Base-by-base conservation (phyloP, 2,888 invertebrate genomes). In the Lycia hirtaria region DNA sequence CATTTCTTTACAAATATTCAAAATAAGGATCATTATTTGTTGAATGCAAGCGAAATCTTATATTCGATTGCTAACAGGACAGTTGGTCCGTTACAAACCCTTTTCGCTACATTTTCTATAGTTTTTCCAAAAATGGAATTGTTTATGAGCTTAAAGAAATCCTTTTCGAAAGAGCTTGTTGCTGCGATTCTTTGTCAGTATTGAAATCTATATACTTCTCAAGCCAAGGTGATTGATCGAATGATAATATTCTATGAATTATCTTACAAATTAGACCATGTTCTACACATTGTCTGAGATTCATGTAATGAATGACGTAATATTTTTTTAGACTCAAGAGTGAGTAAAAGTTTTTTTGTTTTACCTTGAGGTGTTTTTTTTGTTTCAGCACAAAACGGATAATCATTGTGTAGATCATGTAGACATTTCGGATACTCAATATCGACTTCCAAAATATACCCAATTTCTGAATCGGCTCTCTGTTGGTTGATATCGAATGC, bases 371-470 rank as follows among this genome's bases (percentile, higher is more conserved):
- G 52, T 10, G 60, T 33, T 10, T 10, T 47, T 10, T 51, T 57
- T 26, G 47, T 61, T 56, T 61, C 47, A 14, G 55, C 50, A 30
- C 56, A 59, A 22, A 74, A 67, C 2, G 75, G 71, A 22, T 68
- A 66, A 30, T 76, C 71, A 10, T 56, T 60, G 56, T 76, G 75
- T 10, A 20, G 12, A 48, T 74, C 60, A 52, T 76, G 74, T 30
- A 78, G 40, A 12, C 60, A 26, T 6, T 60, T 14, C 0, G 73
- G 74, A 41, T 76, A 74, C 37, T 54, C 58, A 7, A 76, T 35
- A 60, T 78, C 76, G 0, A 74, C 75, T 68, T 81, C 80, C 19
- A 72, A 47, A 43, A 69, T 65, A 37, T 64, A 69, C 4, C 68
- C 64, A 5, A 43, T 32, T 0, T 64, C 52, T 19, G 49, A 28